Base-by-base conservation (phyloP, 2,797 vertebrate species). In the Phataginus tetradactyla region DNA sequence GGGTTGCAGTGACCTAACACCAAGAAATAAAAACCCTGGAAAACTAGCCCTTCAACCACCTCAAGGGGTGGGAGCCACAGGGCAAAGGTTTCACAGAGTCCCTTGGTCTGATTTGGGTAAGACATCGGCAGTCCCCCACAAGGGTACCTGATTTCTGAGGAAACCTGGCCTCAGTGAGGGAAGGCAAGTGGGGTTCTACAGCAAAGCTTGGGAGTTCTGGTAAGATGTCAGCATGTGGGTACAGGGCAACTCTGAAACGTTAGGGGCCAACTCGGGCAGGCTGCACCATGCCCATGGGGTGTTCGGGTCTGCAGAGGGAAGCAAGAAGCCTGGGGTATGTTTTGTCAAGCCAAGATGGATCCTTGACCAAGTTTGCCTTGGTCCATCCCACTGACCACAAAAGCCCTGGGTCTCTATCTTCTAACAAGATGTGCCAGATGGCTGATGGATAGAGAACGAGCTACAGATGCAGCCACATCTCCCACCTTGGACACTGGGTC, bases 1-100 rank as follows among this genome's bases (percentile, higher is more conserved):
- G 86, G 84, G 90, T 59, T 91, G 39, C 85, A 79, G 87, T 92
- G 97, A 91, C 93, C 95, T 88, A 66, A 96, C 68, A 53, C 84
- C 53, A 91, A 93, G 84, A 89, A 72, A 69, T 37, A 64, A 85
- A 92, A 71, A 66, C 78, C 68, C 77, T 32, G 45, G 89, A 27
- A 91, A 94, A 90, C 37, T 29, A 51, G 80, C 72, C 91, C 27
- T 91, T 85, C 1, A 39, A 78, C 11, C 12, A 59, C 29, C 45
- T 57, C 72, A 49, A 20, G 55, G n/a, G 11, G 15, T 5, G 17
- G 42, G 45, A 20, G 14, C 18, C 32, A 5, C 5, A 1, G 17
- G 45, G 34, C 42, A 5, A 15, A 27, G 77, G 51, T 63, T 45
- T 27, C 37, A 1, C 42, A 20, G 77, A 53, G 59, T 45, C 49